Percentiles rank a stretch among this genome's conserved stretches.
phyloP scores from a whole-genome alignment of 2,888 invertebrate genomes.

The Sceliomorpha sp. region DNA sequence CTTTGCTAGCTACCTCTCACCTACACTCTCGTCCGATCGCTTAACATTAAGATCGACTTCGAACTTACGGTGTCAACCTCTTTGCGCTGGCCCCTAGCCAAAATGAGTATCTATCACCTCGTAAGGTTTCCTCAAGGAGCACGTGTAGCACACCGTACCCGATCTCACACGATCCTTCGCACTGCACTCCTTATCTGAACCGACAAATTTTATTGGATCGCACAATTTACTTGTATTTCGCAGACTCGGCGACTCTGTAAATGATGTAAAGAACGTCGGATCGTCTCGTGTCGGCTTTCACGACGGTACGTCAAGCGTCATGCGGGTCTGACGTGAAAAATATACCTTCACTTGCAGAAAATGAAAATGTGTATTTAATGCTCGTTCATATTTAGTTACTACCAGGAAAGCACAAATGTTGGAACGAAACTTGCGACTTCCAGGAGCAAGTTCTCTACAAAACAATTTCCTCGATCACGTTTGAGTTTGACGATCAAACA shows the following conservation, averaged over 20 bases:
- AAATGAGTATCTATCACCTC: constrained; percentile 71
- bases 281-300: constrained; percentile 11
- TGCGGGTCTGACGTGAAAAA: too few relatives aligned
- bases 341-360: too few relatives aligned
- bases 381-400: too few relatives aligned
- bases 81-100: constrained; percentile 64
- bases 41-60: constrained; percentile 43
- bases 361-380: constrained; percentile 13
- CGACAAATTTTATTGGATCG: constrained; percentile 52
- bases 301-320: constrained; percentile 21
- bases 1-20: constrained; percentile 36
- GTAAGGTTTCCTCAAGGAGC: constrained; percentile 57
- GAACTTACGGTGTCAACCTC: constrained; percentile 44
- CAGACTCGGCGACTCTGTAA: constrained; percentile 37
- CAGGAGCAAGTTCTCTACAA: too few relatives aligned
- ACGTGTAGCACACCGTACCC: constrained; percentile 23
- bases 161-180: constrained; percentile 34
- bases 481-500: too few relatives aligned
- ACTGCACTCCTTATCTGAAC: constrained; percentile 47
- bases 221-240: constrained; percentile 45
- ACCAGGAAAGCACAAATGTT: too few relatives aligned
- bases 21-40: constrained; percentile 38
- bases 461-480: too few relatives aligned
- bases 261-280: constrained; percentile 27
- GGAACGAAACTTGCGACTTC: too few relatives aligned